Base-by-base conservation (phyloP, 2,113 vertebrate species). In the Tympanuchus pallidicinctus region DNA sequence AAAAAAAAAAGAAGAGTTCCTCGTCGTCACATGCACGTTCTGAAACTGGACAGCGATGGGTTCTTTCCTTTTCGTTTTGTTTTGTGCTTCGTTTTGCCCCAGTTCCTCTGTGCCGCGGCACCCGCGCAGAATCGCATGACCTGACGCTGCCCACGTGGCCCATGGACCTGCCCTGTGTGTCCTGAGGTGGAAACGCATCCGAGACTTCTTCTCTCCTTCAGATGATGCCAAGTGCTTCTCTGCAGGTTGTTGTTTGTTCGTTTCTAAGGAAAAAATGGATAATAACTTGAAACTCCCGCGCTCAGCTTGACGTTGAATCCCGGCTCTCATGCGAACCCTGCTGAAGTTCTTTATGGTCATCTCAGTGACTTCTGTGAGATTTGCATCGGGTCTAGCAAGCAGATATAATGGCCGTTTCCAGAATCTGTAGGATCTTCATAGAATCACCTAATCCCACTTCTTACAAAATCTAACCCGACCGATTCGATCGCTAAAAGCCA, bases 11-110 rank as follows among this genome's bases (percentile, higher is more conserved):
- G 50, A 85, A 86, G 40, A 95, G 86, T 91, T 91, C 92, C 97
- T 98, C 94, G 96, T 98, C 94, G 96, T 98, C 99, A 98, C 98
- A 97, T 98, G 98, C 98, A 98, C 97, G 98, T 98, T 98, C 98
- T 98, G 98, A 99, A 98, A 98, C 98, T 97, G 98, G 98, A 99
- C 98, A 92, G 97, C 78, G 95, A 97, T 97, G 97, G 94, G 90
- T 94, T 96, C 72, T 77, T 32, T 69, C 30, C 80, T 94, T 65
- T 66, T 28, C n/a, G 19, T 89, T 93, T 91, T 17, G 70, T 94
- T 72, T 88, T 75, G 63, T 12, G 74, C 87, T 81, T 93, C 27
- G 2, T 92, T 85, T 86, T 40, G 40, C 92, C 96, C 67, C 4
- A 83, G 69, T 83, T 86, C 91, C 27, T 87, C 95, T 50, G 86